Base-by-base conservation (phyloP, 2,113 vertebrate species). In the Canis aureus region DNA sequence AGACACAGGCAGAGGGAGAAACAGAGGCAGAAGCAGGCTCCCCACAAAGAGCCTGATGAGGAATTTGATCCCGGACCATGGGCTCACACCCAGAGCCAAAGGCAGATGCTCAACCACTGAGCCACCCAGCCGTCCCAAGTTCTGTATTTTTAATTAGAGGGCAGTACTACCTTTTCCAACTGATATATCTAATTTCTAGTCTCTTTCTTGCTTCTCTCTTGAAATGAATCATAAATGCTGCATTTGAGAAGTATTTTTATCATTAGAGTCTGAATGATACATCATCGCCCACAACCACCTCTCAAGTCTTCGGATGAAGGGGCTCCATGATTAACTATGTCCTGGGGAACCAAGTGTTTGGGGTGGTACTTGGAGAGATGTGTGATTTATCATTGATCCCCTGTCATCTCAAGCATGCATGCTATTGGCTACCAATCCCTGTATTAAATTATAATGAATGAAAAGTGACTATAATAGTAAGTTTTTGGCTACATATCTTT, bases 141-240 rank as follows among this genome's bases (percentile, higher is more conserved):
- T 43, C 43, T 43, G 43, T 43, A 5, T 43, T 43, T 43, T 43
- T 43, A 79, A 92, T 90, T 49, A 94, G 79, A 76, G 27, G 66
- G 79, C 27, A 90, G 55, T 80, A 94, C 43, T 43, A 96, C 35
- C 69, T 92, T 93, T 98, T 89, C 91, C 67, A 95, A 89, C 1
- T 49, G 78, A 89, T 79, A 91, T 11, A 80, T 86, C 64, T 91
- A 91, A 93, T 79, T 89, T 89, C 94, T 92, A 81, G 60, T 94
- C 76, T 91, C 59, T 92, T 90, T 78, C 25, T 91, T 25, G 89
- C 89, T 95, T 93, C 74, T 67, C 84, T 96, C 66, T 89, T 94
- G 53, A 92, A 93, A 92, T 93, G 91, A 96, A 74, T 94, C 82
- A 92, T 83, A 92, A 95, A 97, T 87, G 87, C 19, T 80, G 10